These are phyloP conservation scores for Ceyx cyanopectus DNA, from an alignment of 2,113 vertebrate genomes.

Conservation along the genomic window DNA sequence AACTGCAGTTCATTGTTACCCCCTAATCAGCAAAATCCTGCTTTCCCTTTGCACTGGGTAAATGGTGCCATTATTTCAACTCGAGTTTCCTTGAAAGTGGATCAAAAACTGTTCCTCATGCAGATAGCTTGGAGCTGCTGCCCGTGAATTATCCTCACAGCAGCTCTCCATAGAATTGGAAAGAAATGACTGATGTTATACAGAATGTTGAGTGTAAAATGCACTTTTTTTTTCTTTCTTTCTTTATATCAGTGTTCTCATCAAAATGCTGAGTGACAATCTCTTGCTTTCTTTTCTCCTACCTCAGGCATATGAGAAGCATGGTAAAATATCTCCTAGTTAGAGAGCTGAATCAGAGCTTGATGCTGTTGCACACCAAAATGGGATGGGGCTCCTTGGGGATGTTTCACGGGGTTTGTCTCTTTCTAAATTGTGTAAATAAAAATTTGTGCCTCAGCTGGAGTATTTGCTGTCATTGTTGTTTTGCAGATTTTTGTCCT, in stretches of 20 bases:
- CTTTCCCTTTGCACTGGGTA: background rate
- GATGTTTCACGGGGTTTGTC: background rate
- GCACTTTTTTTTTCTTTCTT: background rate
- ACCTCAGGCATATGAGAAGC: background rate
- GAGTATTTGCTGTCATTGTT: background rate
- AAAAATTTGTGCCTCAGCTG: slow-evolving; percentile 22
- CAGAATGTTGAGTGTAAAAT: background rate
- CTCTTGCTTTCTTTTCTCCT: background rate
- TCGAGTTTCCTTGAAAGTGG: background rate
- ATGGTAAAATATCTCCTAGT: background rate
- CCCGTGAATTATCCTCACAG: background rate
- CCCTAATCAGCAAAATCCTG: background rate
- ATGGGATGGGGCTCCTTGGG: background rate
- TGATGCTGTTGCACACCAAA: background rate
- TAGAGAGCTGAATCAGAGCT: background rate
- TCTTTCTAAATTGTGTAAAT: slow-evolving; percentile 23
- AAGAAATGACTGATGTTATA: slow-evolving; percentile 2
- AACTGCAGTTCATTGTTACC: background rate
- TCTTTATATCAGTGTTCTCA: background rate
- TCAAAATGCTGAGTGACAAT: slow-evolving; percentile 24
- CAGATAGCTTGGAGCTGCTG: background rate
- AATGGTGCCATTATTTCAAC: background rate
- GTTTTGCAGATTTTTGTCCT: slow-evolving; percentile 38
- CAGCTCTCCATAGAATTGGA: background rate
- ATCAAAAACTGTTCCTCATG: background rate